phyloP scores from a whole-genome alignment of 2,888 invertebrate species.

The Andrena bucephala region DNA sequence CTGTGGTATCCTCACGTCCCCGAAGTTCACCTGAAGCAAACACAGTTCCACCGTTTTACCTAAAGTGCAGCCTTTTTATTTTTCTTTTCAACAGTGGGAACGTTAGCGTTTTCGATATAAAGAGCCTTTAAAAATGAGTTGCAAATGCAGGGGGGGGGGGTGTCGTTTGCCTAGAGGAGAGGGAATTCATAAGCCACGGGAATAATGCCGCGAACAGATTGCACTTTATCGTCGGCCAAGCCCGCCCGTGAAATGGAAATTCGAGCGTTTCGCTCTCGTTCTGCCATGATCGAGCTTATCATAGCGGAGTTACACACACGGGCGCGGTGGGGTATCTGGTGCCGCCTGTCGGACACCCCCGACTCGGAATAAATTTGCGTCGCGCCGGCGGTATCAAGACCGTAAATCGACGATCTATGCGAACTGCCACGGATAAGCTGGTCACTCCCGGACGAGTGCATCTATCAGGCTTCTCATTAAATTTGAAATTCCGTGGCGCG shows the following conservation, averaged over 20 bases:
- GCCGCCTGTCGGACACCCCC: not conserved
- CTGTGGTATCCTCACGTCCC: slow-evolving; percentile 92
- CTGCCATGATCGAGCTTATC: slow-evolving; percentile 53
- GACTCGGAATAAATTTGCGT: slow-evolving; percentile 54
- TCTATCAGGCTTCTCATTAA: slow-evolving; percentile 16
- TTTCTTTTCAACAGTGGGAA: not conserved
- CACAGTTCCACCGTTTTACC: not conserved
- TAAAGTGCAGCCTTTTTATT: not conserved
- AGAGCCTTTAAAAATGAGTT: not conserved
- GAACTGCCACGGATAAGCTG: slow-evolving; percentile 38
- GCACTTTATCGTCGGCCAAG: slow-evolving; percentile 29
- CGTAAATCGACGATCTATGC: slow-evolving; percentile 47
- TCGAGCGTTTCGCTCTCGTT: slow-evolving; percentile 41
- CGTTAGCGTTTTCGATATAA: not conserved
- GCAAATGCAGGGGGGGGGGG: not conserved
- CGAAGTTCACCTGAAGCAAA: slow-evolving; percentile 92
- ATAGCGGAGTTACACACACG: slow-evolving; percentile 21
- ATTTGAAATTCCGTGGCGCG: slow-evolving; percentile 4
- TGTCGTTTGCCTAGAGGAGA: not conserved
- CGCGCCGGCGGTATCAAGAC: slow-evolving; percentile 42
- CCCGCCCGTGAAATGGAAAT: slow-evolving; percentile 42
- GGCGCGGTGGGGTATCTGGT: slow-evolving; percentile 5
- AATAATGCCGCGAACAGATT: slow-evolving; percentile 47
- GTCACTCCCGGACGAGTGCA: not conserved
- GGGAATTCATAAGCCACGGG: slow-evolving; percentile 31